Percentiles rank a stretch among this genome's conserved stretches.
Conservation (phyloP, 2,113 vertebrate genomes). For the Sylvietta virens region DNA sequence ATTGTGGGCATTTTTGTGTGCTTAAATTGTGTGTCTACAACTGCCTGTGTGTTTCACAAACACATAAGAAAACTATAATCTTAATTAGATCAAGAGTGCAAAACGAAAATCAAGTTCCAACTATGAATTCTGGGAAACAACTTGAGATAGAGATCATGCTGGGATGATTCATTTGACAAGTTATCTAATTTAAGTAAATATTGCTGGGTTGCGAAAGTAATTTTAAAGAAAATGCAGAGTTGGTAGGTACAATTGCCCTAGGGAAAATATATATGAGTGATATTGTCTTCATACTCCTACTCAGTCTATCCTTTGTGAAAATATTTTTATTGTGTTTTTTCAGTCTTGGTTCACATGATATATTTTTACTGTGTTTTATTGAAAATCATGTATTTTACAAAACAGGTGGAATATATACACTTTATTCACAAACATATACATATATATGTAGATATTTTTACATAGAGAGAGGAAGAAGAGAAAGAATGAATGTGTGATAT, state of each 20-base stretch:
- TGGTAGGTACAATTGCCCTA: background rate
- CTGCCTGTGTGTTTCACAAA: background rate
- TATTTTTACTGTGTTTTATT: background rate
- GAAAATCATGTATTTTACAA: background rate
- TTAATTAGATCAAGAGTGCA: constrained; percentile 17
- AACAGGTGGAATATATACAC: background rate
- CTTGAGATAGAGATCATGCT: constrained; percentile 2
- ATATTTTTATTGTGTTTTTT: background rate
- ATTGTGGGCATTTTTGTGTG: background rate
- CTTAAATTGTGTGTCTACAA: background rate
- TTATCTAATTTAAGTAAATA: constrained; percentile 34
- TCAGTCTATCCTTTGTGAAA: background rate
- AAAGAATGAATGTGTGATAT: background rate
- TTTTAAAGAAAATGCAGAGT: background rate
- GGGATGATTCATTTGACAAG: constrained; percentile 36
- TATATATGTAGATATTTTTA: background rate
- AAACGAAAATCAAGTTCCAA: background rate
- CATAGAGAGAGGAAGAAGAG: background rate
- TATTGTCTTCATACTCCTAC: background rate
- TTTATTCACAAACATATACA: background rate
- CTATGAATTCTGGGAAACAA: background rate
- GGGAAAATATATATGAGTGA: background rate
- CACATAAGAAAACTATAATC: background rate
- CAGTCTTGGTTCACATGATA: background rate
- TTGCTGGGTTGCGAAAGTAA: background rate